Evolutionary conservation across 2,113 vertebrate species (phyloP).

Genomic region (Ageneiosus marmoratus): DNA sequence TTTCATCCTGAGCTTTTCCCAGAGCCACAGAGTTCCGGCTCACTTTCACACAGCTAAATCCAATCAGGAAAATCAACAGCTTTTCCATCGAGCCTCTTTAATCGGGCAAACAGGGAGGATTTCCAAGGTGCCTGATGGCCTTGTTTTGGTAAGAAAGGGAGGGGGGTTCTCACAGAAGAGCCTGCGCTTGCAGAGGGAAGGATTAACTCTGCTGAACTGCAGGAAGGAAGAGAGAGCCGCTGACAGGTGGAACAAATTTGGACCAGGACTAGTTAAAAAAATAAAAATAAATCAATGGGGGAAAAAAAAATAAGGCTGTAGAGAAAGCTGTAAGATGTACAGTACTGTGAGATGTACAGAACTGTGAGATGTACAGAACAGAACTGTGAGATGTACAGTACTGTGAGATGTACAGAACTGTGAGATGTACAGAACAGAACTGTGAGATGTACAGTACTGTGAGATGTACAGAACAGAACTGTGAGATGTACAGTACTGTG

Average conservation of each 20-base stretch:
- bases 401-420: no score
- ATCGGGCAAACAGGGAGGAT: conserved; percentile 66
- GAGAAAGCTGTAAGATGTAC: no score
- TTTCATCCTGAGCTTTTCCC: conserved; percentile 34
- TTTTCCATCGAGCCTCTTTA: conserved; percentile 65
- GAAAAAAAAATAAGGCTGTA: conserved; percentile 44
- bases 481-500: no score
- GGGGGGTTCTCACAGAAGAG: conserved; percentile 69
- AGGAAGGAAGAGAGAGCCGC: conserved; percentile 69
- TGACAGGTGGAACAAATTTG: conserved; percentile 56
- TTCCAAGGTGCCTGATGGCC: conserved; percentile 65
- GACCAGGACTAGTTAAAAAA: conserved; percentile 40
- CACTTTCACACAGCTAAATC: conserved; percentile 71
- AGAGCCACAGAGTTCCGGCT: conserved; percentile 47
- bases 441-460: no score
- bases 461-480: no score
- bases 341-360: no score
- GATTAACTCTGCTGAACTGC: conserved; percentile 67
- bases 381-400: no score
- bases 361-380: no score
- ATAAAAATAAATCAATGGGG: conserved; percentile 47
- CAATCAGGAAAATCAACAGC: conserved; percentile 73
- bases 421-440: no score
- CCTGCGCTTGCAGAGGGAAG: conserved; percentile 60
- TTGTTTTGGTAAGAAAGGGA: conserved; percentile 74